These are phyloP conservation scores for Omphaloscelis lunosa DNA, from an alignment of 2,888 invertebrate species.

Conservation along the genomic window DNA sequence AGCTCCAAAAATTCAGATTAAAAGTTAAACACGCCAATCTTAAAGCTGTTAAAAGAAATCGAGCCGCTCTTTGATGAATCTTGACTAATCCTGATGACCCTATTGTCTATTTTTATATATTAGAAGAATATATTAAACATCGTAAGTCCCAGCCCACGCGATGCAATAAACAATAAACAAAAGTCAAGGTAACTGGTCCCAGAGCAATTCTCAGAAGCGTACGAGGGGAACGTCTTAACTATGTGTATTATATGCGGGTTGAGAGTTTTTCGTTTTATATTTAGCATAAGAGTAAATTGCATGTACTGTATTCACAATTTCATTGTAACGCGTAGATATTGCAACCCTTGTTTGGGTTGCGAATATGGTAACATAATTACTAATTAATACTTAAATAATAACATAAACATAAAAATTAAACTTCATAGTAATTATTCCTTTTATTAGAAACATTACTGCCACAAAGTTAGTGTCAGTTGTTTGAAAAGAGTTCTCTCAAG, in stretches of 20 bases:
- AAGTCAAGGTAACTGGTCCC: constrained; percentile 75
- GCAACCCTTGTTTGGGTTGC: background rate
- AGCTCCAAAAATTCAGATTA: background rate
- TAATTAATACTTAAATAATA: no score
- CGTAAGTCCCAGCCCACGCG: constrained; percentile 72
- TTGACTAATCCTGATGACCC: constrained; percentile 70
- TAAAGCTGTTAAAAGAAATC: constrained; percentile 28
- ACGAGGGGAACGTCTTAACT: constrained; percentile 61
- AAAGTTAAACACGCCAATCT: background rate
- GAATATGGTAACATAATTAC: background rate
- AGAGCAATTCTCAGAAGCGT: constrained; percentile 69
- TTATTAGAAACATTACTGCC: background rate
- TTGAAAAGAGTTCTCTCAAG: constrained; percentile 12
- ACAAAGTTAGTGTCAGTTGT: constrained; percentile 18
- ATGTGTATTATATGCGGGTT: constrained; percentile 37
- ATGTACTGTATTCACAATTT: background rate
- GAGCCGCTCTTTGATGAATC: constrained; percentile 41
- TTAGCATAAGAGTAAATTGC: constrained; percentile 2
- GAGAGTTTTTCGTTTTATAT: constrained; percentile 48
- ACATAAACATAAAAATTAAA: no score
- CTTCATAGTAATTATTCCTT: background rate
- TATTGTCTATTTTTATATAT: constrained; percentile 74
- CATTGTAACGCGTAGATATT: background rate
- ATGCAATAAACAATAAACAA: constrained; percentile 78
- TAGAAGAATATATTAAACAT: constrained; percentile 60